Conservation (phyloP, 2,888 invertebrate genomes). For the Syritta pipiens region DNA sequence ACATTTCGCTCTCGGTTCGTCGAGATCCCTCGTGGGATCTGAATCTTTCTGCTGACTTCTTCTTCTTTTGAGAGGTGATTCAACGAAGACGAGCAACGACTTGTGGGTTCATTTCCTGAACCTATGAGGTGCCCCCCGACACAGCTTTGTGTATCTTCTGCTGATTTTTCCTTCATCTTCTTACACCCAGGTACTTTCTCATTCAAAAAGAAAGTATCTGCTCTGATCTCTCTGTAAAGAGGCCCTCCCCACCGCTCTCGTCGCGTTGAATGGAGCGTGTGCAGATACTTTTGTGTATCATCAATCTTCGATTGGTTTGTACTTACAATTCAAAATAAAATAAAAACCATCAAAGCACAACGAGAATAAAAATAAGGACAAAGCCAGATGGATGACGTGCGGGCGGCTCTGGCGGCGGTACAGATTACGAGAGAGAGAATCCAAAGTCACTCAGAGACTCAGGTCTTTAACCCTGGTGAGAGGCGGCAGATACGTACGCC, state of each 20-base stretch:
- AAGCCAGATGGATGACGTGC: not conserved
- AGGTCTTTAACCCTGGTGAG: slow-evolving; percentile 46
- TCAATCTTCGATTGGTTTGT: slow-evolving; percentile 62
- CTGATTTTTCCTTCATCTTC: not conserved
- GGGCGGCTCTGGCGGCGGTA: not conserved
- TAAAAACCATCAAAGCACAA: slow-evolving; percentile 21
- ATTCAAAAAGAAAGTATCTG: slow-evolving; percentile 49
- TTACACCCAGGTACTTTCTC: slow-evolving; percentile 28
- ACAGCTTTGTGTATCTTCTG: slow-evolving; percentile 9
- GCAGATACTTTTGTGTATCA: slow-evolving; percentile 46
- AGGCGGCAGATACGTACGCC: not conserved
- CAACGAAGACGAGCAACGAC: slow-evolving; percentile 22
- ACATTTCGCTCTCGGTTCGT: slow-evolving; percentile 25
- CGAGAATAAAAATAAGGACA: slow-evolving; percentile 40
- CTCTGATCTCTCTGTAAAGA: not conserved
- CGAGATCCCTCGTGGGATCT: slow-evolving; percentile 28
- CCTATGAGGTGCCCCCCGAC: slow-evolving; percentile 13
- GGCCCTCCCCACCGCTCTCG: not conserved
- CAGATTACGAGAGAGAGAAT: slow-evolving; percentile 2
- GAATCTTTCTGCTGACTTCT: slow-evolving; percentile 9
- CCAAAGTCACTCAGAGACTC: slow-evolving; percentile 43
- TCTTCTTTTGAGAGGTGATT: slow-evolving; percentile 15
- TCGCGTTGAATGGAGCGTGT: slow-evolving; percentile 22
- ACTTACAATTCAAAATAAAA: slow-evolving; percentile 4
- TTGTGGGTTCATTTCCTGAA: slow-evolving; percentile 46